Percentiles rank a stretch among this genome's conserved stretches.
phyloP scores from a whole-genome alignment of 2,797 vertebrate species.

The Monodelphis domestica region DNA sequence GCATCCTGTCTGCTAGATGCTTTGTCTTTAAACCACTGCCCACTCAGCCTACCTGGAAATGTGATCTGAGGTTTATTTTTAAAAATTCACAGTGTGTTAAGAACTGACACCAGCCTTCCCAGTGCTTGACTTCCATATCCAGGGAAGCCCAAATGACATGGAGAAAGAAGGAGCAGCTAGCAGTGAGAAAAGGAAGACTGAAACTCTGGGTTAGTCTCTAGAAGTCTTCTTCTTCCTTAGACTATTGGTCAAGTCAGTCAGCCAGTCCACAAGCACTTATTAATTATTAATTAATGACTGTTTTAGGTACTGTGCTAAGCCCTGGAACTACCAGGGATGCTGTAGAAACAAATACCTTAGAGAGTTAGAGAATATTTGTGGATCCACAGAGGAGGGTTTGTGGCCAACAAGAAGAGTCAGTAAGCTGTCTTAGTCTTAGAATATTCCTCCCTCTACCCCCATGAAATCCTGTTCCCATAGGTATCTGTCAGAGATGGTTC shows the following conservation, averaged over 20 bases:
- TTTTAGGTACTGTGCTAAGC: background rate
- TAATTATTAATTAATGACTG: background rate
- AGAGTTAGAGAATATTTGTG: background rate
- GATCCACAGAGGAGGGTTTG: background rate
- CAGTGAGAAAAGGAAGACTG: background rate
- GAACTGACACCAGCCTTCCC: conserved; percentile 8
- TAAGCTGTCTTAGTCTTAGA: background rate
- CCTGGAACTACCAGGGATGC: background rate
- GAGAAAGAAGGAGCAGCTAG: background rate
- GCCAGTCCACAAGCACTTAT: background rate
- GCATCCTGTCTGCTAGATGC: conserved; percentile 2
- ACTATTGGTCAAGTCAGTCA: background rate
- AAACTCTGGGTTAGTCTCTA: background rate
- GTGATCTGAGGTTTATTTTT: conserved; percentile 43
- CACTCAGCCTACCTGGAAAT: conserved; percentile 33
- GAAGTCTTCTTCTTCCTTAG: background rate
- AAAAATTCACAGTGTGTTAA: conserved; percentile 34
- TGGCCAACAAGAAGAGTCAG: background rate
- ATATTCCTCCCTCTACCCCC: background rate
- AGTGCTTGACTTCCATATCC: conserved; percentile 32
- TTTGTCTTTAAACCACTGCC: conserved; percentile 27
- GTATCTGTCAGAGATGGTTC: background rate
- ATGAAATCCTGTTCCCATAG: background rate
- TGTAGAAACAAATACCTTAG: background rate
- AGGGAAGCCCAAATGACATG: background rate